A percentile compares a stretch with the other conserved stretches of the same genome.
phyloP scores from a whole-genome alignment of 35 echinoderm and acorn worm genomes.

The Ophioderma brevispina region DNA sequence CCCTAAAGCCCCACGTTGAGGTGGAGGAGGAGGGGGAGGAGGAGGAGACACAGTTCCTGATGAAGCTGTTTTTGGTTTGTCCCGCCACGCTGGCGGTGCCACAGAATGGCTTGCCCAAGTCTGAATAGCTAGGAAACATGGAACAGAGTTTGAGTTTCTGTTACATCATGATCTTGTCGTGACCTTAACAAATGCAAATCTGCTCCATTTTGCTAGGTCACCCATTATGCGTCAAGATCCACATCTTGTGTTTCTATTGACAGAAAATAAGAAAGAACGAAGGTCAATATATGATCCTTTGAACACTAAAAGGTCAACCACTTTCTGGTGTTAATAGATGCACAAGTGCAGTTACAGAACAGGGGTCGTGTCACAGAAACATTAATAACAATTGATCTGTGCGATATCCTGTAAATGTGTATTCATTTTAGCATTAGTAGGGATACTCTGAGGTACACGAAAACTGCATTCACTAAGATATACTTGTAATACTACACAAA shows the following conservation, averaged over 20 bases:
- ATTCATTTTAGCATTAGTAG: no score
- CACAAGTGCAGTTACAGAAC: no score
- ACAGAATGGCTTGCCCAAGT: background rate
- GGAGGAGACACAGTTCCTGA: conserved; percentile 24
- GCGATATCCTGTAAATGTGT: no score
- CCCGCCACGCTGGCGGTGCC: conserved; percentile 1
- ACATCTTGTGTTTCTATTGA: conserved; percentile 83
- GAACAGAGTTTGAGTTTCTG: conserved; percentile 13
- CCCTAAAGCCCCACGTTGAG: background rate
- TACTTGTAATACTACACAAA: no score
- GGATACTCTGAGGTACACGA: no score
- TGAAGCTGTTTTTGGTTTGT: background rate
- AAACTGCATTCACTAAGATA: no score
- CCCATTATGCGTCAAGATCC: conserved; percentile 93
- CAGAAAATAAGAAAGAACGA: background rate
- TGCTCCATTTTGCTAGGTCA: conserved; percentile 94
- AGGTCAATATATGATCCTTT: no score
- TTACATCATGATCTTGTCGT: conserved; percentile 27
- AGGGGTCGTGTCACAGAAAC: no score
- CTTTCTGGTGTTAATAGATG: no score
- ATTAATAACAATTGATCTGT: no score
- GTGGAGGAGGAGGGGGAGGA: conserved; percentile 52
- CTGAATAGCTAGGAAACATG: conserved; percentile 27
- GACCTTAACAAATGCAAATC: conserved; percentile 64
- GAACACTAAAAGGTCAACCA: no score